A percentile compares a stretch with the other conserved stretches of the same genome.
Evolutionary conservation across 1,140 invertebrate species (phyloP).

Genomic region (Asbolus verrucosus): DNA sequence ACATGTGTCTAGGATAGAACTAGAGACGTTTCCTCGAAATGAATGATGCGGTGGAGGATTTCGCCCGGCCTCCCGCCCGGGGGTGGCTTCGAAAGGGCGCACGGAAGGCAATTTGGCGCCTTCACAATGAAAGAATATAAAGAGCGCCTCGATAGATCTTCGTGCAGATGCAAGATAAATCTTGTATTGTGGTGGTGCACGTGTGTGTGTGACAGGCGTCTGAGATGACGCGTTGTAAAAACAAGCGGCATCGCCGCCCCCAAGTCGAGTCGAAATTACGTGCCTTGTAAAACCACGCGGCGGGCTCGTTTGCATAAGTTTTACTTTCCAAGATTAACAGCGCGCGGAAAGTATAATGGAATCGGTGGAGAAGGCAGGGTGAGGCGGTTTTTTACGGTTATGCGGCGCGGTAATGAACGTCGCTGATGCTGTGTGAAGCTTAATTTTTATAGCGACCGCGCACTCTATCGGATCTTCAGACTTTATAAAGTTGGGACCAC

Average conservation of each 20-base stretch:
- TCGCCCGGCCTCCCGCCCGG: no score
- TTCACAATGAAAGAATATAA: constrained; percentile 27
- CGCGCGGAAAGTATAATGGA: constrained; percentile 61
- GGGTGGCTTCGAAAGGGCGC: no score
- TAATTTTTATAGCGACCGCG: constrained; percentile 62
- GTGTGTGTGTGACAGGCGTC: constrained; percentile 50
- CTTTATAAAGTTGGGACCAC: constrained; percentile 59
- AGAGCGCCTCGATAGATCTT: neutral
- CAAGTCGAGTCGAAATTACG: constrained; percentile 57
- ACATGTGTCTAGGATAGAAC: no score
- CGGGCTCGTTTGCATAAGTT: constrained; percentile 63
- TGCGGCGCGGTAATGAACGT: constrained; percentile 59
- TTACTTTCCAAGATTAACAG: constrained; percentile 64
- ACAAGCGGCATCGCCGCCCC: constrained; percentile 48
- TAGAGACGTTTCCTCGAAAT: no score
- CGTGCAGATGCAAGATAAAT: constrained; percentile 50
- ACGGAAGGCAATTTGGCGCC: neutral
- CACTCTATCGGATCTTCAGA: constrained; percentile 54
- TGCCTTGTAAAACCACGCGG: constrained; percentile 63
- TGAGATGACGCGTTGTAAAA: constrained; percentile 51
- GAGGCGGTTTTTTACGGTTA: constrained; percentile 59
- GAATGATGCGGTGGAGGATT: no score
- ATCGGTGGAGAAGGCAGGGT: constrained; percentile 44
- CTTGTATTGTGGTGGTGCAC: constrained; percentile 51
- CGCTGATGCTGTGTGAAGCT: constrained; percentile 57